Evolutionary conservation across 2,888 invertebrate species (phyloP).

Genomic region (Tricholauxania praeusta): DNA sequence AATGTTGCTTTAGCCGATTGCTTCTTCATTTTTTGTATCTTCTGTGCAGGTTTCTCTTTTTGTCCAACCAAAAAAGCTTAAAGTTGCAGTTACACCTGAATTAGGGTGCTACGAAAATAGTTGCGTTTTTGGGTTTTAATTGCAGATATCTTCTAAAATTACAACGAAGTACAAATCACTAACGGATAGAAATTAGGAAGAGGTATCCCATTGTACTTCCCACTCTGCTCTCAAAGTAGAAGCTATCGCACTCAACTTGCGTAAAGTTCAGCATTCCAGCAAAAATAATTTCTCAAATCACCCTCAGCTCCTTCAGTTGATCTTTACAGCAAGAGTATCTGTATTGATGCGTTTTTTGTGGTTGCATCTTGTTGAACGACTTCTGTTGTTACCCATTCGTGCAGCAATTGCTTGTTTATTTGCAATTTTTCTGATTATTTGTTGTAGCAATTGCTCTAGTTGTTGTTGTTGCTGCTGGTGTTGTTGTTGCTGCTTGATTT

Average conservation of each 20-base stretch:
- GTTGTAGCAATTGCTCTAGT: constrained; percentile 37
- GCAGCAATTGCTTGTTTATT: constrained; percentile 24
- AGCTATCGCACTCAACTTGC: too few relatives aligned
- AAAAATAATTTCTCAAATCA: too few relatives aligned
- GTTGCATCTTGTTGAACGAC: constrained; percentile 52
- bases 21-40: constrained; percentile 40
- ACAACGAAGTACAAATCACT: too few relatives aligned
- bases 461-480: constrained; percentile 48
- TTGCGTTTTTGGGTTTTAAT: too few relatives aligned
- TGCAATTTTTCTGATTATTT: constrained; percentile 32
- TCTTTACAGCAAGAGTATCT: neutral
- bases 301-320: too few relatives aligned
- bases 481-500: constrained; percentile 16
- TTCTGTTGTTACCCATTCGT: constrained; percentile 59
- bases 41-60: constrained; percentile 5
- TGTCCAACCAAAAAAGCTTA: constrained; percentile 29
- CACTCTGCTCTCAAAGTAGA: too few relatives aligned
- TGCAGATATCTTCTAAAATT: too few relatives aligned
- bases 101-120: too few relatives aligned
- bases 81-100: constrained; percentile 1
- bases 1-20: constrained; percentile 35
- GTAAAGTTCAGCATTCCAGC: too few relatives aligned
- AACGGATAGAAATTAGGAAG: too few relatives aligned
- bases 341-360: constrained; percentile 12
- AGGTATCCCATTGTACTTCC: too few relatives aligned